Evolutionary conservation across 2,113 vertebrate genomes (phyloP), one percentile per base, ranked within the genome.

Genomic region (Charadrius vociferus): DNA sequence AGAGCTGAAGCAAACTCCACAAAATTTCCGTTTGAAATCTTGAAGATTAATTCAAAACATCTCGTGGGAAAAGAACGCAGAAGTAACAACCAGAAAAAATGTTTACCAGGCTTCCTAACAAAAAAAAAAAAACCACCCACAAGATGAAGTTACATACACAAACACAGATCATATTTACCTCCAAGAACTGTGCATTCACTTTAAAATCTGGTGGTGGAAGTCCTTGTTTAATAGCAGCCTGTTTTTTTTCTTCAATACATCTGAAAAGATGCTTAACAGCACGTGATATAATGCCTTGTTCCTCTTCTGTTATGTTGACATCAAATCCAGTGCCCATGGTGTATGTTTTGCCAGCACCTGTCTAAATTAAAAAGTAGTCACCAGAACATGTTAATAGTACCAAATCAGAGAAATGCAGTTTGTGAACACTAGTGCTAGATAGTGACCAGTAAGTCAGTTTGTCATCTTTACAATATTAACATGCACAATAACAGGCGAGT

Each of bases 271-370:
- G 99, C 86, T 96, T 98, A 90, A 99, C 98, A 49, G 99, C 99
- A 22, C 99, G 99, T 3, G 99, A 98, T 96, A 99, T 99, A 95
- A 99, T 99, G 59, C 99, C 99, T 94, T 99, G 98, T 50, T 99
- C 99, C n/a, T 99, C 99, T 66, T 99, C 99, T 10, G 93, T 98
- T 82, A 99, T 98, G 98, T 98, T 99, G 89, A 99, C 99, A 37
- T 99, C 99, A 91, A 99, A 99, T 75, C 99, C 99, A 23, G 99
- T 99, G 81, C 99, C 99, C 99, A 99, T 99, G 66, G 99, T 99
- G 66, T 99, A 99, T 3, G 99, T 99, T 98, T 99, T 99, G 49
- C 99, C 99, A 68, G 99, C 99, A 81, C 99, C 99, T 27, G 99
- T 99, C 99, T 99, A 95, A 63, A 97, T 56, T 79, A 75, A 95